phyloP scores from a whole-genome alignment of 92 coral and sea anemone genomes.

The Zoanthus gigantus region DNA sequence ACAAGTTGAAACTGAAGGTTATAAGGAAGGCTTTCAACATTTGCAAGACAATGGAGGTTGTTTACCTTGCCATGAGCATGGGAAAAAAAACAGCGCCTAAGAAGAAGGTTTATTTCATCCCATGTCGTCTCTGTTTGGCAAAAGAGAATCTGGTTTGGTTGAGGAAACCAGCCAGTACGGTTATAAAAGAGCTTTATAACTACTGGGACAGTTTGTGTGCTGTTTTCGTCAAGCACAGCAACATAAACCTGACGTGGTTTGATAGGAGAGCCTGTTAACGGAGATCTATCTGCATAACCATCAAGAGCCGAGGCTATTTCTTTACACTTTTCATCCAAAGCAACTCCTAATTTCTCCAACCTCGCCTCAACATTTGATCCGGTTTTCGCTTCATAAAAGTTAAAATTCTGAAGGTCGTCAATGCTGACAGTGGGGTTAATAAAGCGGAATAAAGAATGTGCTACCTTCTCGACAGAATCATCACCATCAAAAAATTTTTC shows the following conservation, averaged over 20 bases:
- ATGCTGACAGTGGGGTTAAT: conserved; percentile 28
- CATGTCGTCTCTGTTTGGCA: conserved; percentile 72
- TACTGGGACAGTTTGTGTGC: conserved; percentile 68
- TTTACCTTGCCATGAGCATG: conserved; percentile 8
- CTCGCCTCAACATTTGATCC: conserved; percentile 18
- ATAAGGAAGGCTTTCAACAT: conserved; percentile 71
- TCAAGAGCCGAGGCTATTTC: background rate
- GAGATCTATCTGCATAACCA: conserved; percentile 8
- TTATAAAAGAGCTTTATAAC: conserved; percentile 62
- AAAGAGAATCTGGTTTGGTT: conserved; percentile 65
- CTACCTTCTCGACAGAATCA: conserved; percentile 4
- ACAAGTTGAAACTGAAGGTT: conserved; percentile 77
- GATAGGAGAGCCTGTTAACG: conserved; percentile 11
- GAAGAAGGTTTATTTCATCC: conserved; percentile 77
- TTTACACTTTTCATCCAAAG: conserved; percentile 33
- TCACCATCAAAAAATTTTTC: conserved; percentile 59
- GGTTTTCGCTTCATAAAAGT: background rate
- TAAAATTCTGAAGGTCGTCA: background rate
- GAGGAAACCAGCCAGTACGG: conserved; percentile 40
- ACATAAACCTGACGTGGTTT: conserved; percentile 60
- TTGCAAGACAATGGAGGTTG: conserved; percentile 72
- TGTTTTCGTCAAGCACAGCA: conserved; percentile 63
- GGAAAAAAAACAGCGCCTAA: conserved; percentile 59
- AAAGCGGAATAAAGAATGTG: conserved; percentile 46
- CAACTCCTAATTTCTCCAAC: conserved; percentile 21